These are phyloP conservation scores for Coelogynopora nodosa DNA, from an alignment of 2,888 invertebrate species.

Conservation along the genomic window DNA sequence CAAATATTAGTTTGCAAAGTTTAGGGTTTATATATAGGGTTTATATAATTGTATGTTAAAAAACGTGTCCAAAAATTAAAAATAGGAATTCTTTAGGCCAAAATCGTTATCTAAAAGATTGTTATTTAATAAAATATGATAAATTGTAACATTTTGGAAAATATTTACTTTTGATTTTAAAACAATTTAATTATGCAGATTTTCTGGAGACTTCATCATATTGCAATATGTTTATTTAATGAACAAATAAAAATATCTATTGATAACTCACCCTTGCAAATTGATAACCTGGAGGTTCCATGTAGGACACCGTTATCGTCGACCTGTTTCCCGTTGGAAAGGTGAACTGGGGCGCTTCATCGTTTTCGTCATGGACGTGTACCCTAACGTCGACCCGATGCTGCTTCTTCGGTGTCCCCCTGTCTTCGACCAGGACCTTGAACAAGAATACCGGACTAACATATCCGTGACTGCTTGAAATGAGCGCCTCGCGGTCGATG, in stretches of 20 bases:
- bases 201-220: too few species aligned
- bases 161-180: too few species aligned
- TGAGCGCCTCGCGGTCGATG: constrained; percentile 34
- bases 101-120: too few species aligned
- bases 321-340: constrained; percentile 22
- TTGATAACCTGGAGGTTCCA: not conserved
- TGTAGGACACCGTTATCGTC: constrained; percentile 22
- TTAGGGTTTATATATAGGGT: too few species aligned
- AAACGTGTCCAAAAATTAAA: too few species aligned
- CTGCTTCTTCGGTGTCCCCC: not conserved
- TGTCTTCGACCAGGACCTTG: constrained; percentile 26
- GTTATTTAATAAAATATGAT: too few species aligned
- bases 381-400: not conserved
- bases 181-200: too few species aligned
- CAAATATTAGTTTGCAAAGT: too few species aligned
- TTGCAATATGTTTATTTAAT: not conserved
- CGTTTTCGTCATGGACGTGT: constrained; percentile 26
- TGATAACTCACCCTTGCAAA: constrained; percentile 34
- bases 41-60: too few species aligned
- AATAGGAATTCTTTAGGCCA: too few species aligned
- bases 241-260: too few species aligned
- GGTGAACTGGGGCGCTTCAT: constrained; percentile 37
- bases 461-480: not conserved
- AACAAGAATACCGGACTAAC: constrained; percentile 30
- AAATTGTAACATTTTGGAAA: too few species aligned